These are phyloP conservation scores for Cremastinae sp. DNA, from an alignment of 2,888 invertebrate species.

Conservation along the genomic window DNA sequence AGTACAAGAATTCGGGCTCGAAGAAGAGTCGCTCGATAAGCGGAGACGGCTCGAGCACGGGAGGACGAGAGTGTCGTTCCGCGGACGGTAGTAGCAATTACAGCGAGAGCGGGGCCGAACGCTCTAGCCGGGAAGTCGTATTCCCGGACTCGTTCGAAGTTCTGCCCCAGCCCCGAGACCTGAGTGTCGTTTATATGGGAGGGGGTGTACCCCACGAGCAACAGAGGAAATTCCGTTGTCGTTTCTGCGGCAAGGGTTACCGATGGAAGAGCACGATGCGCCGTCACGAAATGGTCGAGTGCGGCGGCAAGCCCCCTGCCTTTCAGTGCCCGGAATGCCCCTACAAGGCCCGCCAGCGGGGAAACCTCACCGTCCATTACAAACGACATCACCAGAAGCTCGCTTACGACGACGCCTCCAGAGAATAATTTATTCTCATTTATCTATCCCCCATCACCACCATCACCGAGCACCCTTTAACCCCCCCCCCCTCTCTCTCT, in stretches of 20 bases:
- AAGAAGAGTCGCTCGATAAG: conserved; percentile 65
- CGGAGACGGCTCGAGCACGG: conserved; percentile 63
- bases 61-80: conserved; percentile 64
- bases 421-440: conserved; percentile 55
- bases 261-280: conserved; percentile 93
- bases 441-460: not conserved
- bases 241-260: conserved; percentile 92
- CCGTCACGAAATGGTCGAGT: conserved; percentile 91
- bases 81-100: conserved; percentile 63
- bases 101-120: conserved; percentile 68
- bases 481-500: too few species aligned
- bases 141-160: conserved; percentile 80
- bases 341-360: conserved; percentile 90
- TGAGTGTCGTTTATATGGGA: conserved; percentile 80
- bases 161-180: conserved; percentile 78
- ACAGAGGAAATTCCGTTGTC: conserved; percentile 87
- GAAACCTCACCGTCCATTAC: conserved; percentile 91
- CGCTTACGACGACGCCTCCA: conserved; percentile 71
- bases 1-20: conserved; percentile 69
- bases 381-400: conserved; percentile 86
- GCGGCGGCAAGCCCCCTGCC: conserved; percentile 91
- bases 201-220: conserved; percentile 82
- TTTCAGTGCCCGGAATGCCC: conserved; percentile 91
- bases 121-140: conserved; percentile 74
- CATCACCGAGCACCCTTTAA: conserved; percentile 49